Evolutionary conservation across 2,797 vertebrate genomes (phyloP).

Genomic region (Leptoclinus maculatus): DNA sequence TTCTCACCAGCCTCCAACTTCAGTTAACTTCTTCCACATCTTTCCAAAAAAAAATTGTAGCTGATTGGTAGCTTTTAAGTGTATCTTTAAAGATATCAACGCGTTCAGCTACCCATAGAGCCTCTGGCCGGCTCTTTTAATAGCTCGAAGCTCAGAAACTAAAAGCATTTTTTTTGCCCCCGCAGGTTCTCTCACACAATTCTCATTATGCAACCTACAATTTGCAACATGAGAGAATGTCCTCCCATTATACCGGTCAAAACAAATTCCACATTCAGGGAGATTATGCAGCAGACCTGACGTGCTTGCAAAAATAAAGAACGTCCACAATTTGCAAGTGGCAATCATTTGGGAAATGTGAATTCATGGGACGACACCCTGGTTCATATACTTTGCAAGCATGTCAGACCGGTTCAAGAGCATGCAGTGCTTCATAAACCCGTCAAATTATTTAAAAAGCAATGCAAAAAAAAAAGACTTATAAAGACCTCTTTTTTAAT

Average conservation of each 20-base stretch:
- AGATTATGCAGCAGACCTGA: not conserved
- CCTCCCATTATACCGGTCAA: not conserved
- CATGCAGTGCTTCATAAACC: not conserved
- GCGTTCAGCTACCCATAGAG: not conserved
- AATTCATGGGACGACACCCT: not conserved
- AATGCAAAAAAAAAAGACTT: not conserved
- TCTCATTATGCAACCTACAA: not conserved
- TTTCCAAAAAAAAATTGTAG: not conserved
- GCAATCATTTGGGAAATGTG: not conserved
- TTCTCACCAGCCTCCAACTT: no score
- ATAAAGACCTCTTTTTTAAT: not conserved
- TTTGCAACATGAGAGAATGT: not conserved
- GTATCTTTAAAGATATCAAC: not conserved
- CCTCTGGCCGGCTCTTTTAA: not conserved
- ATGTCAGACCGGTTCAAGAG: not conserved
- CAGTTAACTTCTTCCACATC: no score
- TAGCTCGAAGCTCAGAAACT: constrained; percentile 5
- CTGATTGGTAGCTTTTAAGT: not conserved
- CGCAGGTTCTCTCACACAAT: not conserved
- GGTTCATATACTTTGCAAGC: not conserved
- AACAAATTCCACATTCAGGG: not conserved
- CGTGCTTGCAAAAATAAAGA: not conserved
- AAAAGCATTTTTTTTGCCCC: constrained; percentile 1
- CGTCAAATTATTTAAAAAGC: not conserved
- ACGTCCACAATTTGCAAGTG: not conserved